phyloP scores from a whole-genome alignment of 2,797 vertebrate genomes.

The Sandelia bainsii region DNA sequence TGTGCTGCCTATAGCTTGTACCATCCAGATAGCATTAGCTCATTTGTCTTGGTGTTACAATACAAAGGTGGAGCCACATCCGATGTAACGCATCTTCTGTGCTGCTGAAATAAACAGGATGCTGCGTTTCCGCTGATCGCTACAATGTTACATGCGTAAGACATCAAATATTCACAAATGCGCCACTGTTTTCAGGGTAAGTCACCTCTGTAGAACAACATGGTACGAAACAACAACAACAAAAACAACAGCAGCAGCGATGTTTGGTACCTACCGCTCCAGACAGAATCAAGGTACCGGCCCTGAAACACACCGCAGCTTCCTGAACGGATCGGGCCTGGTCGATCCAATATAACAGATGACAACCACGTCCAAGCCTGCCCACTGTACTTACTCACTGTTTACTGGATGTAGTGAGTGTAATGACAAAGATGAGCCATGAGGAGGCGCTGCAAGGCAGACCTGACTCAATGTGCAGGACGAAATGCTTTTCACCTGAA shows the following conservation, averaged over 20 bases:
- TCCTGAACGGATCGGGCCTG: slow-evolving; percentile 15
- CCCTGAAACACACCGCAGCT: slow-evolving; percentile 12
- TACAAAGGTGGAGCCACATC: not conserved
- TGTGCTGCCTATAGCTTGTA: not conserved
- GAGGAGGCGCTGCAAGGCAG: slow-evolving; percentile 40
- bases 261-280: slow-evolving; percentile 41
- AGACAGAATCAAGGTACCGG: not conserved
- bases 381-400: not conserved
- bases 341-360: slow-evolving; percentile 12
- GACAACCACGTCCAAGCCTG: slow-evolving; percentile 25
- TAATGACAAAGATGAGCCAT: accelerated
- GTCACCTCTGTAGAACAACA: slow-evolving; percentile 1
- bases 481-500: not conserved
- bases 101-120: not conserved
- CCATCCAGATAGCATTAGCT: slow-evolving; percentile 36
- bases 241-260: not conserved
- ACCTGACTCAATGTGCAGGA: not conserved
- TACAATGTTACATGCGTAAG: not conserved
- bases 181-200: slow-evolving; percentile 19
- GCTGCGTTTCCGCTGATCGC: not conserved
- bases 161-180: accelerated
- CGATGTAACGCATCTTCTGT: not conserved
- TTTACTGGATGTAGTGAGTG: not conserved
- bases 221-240: not conserved
- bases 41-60: not conserved